phyloP scores from a whole-genome alignment of 2,797 vertebrate genomes.

The Falco peregrinus region DNA sequence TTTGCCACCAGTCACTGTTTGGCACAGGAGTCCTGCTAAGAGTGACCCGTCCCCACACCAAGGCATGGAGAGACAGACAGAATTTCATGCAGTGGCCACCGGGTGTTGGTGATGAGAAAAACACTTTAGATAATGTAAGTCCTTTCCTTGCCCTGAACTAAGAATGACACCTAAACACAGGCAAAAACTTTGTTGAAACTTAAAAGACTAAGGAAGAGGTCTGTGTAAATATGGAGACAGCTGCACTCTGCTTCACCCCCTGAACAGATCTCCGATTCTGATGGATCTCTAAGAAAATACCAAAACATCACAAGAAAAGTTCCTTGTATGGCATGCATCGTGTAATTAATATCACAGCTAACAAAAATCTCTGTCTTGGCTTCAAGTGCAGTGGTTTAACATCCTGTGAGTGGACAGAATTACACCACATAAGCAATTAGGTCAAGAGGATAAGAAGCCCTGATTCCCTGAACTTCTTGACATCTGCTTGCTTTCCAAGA shows the following conservation, averaged over 20 bases:
- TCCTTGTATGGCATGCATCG: neutral
- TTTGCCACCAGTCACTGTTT: neutral
- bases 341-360: neutral
- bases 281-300: neutral
- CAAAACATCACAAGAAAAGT: neutral
- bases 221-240: neutral
- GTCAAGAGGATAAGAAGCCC: neutral
- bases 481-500: constrained; percentile 9
- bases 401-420: constrained; percentile 4
- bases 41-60: constrained; percentile 9
- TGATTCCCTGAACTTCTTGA: neutral
- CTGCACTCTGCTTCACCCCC: neutral
- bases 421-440: neutral
- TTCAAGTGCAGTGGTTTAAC: neutral
- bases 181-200: neutral
- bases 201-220: neutral
- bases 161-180: neutral
- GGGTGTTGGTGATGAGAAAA: constrained; percentile 53
- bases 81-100: neutral
- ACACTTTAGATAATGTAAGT: neutral
- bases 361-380: neutral
- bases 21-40: neutral
- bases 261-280: neutral
- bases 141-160: neutral
- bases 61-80: neutral